Conservation (phyloP, 2,113 vertebrate genomes). For the Clinocottus analis region DNA sequence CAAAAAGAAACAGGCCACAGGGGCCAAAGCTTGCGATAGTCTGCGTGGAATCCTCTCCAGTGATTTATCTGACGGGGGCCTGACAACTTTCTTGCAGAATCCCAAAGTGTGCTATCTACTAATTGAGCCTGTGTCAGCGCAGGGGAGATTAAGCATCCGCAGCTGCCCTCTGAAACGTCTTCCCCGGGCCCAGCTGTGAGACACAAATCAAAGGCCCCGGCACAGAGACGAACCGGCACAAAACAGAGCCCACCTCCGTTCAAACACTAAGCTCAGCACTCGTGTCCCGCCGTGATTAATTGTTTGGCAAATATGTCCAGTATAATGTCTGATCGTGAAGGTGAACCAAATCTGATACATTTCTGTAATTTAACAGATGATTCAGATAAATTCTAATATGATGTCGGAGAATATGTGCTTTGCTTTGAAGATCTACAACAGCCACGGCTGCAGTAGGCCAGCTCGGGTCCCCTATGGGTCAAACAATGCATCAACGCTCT, state of each 20-base stretch:
- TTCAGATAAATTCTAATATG: conserved; percentile 1
- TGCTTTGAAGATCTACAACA: conserved; percentile 5
- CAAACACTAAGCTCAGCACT: conserved; percentile 41
- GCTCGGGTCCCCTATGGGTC: conserved; percentile 11
- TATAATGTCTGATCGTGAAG: not conserved
- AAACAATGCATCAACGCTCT: conserved; percentile 28
- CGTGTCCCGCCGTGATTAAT: conserved; percentile 31
- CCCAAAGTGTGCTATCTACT: conserved; percentile 84
- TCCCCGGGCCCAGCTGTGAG: conserved; percentile 77
- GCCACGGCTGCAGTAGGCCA: not conserved
- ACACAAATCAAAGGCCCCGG: conserved; percentile 79
- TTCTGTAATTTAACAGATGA: not conserved
- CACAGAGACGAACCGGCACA: conserved; percentile 59
- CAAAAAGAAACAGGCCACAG: conserved; percentile 56
- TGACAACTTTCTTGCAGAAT: conserved; percentile 84
- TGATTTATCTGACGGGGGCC: conserved; percentile 82
- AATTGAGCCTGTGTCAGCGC: conserved; percentile 84
- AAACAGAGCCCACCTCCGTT: conserved; percentile 43
- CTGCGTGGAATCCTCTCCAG: conserved; percentile 74
- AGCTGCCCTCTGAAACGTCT: conserved; percentile 81
- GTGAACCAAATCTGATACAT: not conserved
- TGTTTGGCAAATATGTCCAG: conserved; percentile 38
- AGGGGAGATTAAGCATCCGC: conserved; percentile 83
- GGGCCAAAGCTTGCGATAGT: conserved; percentile 63
- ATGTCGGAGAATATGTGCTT: not conserved